Percentiles rank a stretch among this genome's conserved stretches.
Evolutionary conservation across 2,888 invertebrate genomes (phyloP).

Genomic region (Cremastinae sp.): DNA sequence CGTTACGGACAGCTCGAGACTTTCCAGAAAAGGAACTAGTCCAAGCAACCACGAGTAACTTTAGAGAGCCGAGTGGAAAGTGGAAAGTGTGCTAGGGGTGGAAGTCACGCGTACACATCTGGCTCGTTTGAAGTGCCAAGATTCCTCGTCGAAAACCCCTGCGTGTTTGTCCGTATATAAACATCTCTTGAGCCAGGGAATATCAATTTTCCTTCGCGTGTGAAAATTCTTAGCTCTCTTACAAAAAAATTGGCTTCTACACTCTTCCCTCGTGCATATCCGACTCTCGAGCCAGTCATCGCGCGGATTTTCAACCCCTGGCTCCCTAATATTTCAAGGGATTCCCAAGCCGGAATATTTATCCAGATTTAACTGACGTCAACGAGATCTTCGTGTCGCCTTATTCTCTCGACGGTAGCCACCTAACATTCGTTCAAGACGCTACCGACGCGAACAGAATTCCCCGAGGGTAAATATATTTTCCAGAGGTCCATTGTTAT

Average conservation of each 20-base stretch:
- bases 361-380: no score
- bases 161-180: no score
- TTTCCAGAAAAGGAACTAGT: neutral
- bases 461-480: no score
- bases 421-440: no score
- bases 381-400: no score
- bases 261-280: conserved; percentile 16
- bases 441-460: no score
- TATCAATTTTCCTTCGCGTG: conserved; percentile 3
- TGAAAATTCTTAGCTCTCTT: conserved; percentile 7
- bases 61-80: neutral
- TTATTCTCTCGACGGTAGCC: no score
- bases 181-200: neutral
- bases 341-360: neutral
- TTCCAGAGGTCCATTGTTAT: no score
- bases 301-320: neutral
- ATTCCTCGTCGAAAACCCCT: neutral
- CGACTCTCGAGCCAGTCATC: conserved; percentile 19
- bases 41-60: neutral
- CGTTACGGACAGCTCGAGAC: neutral
- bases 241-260: conserved; percentile 7
- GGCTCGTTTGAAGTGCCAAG: neutral
- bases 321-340: neutral
- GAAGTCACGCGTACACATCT: neutral
- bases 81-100: neutral